A percentile compares a stretch with the other conserved stretches of the same genome.
phyloP scores from a whole-genome alignment of 2,888 invertebrate genomes.

The Hypena proboscidalis region DNA sequence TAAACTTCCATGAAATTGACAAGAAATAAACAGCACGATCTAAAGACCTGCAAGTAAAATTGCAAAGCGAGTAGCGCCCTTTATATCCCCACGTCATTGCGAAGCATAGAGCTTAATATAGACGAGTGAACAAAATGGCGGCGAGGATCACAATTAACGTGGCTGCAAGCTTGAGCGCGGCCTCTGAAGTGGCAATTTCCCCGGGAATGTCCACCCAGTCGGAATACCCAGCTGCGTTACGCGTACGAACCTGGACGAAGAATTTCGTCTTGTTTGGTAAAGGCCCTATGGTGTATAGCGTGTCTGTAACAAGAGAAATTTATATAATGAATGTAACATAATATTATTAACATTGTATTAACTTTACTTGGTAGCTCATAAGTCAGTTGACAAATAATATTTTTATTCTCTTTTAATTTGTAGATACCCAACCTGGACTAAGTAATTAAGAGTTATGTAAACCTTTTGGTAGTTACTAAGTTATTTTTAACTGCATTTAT shows the following conservation, averaged over 20 bases:
- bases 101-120: constrained; percentile 37
- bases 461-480: too few relatives aligned
- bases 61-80: too few relatives aligned
- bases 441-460: too few relatives aligned
- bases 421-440: too few relatives aligned
- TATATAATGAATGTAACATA: neutral
- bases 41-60: too few relatives aligned
- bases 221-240: constrained; percentile 72
- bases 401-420: too few relatives aligned
- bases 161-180: constrained; percentile 30
- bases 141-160: constrained; percentile 41
- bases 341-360: too few relatives aligned
- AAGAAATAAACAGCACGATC: too few relatives aligned
- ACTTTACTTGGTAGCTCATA: too few relatives aligned
- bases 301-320: constrained; percentile 49
- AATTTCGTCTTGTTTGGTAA: constrained; percentile 63
- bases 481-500: too few relatives aligned
- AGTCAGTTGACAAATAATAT: too few relatives aligned
- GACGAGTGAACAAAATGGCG: constrained; percentile 39
- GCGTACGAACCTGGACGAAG: constrained; percentile 66
- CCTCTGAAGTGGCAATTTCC: constrained; percentile 49
- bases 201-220: constrained; percentile 61
- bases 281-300: constrained; percentile 61
- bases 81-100: constrained; percentile 41
- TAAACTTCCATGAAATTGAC: too few relatives aligned